These are phyloP conservation scores for Siniperca chuatsi DNA, from an alignment of 2,113 vertebrate genomes.

Conservation along the genomic window DNA sequence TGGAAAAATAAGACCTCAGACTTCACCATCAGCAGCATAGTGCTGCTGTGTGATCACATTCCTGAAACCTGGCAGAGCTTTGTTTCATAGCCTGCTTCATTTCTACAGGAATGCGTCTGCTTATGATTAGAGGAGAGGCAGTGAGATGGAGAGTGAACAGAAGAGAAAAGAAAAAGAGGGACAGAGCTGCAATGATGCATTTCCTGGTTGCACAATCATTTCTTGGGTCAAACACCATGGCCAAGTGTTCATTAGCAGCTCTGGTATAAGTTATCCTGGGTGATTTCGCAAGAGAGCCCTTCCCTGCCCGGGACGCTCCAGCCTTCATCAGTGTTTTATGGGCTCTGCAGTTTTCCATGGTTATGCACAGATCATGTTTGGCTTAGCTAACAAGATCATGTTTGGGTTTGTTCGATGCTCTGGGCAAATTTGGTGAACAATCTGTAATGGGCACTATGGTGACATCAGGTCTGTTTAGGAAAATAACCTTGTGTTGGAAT, in stretches of 20 bases:
- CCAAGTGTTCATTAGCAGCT: conserved; percentile 37
- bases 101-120: conserved; percentile 68
- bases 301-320: not conserved
- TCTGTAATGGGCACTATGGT: not conserved
- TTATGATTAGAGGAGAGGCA: conserved; percentile 64
- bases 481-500: conserved; percentile 21
- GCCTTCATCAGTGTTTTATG: not conserved
- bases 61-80: conserved; percentile 61
- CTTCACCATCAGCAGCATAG: conserved; percentile 34
- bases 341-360: not conserved
- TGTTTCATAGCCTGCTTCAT: conserved; percentile 44
- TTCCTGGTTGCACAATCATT: conserved; percentile 38
- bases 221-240: conserved; percentile 45
- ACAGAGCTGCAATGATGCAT: conserved; percentile 20
- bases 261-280: conserved; percentile 14
- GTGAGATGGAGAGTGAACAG: not conserved
- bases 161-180: not conserved
- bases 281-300: conserved; percentile 6
- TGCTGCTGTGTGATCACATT: conserved; percentile 57
- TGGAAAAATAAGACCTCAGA: conserved; percentile 5
- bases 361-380: not conserved
- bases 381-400: conserved; percentile 7
- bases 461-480: conserved; percentile 36
- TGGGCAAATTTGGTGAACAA: conserved; percentile 33
- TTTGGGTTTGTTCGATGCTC: conserved; percentile 33